These are phyloP conservation scores for Notoglanidium macrostoma DNA, from an alignment of 2,797 vertebrate species.

Conservation along the genomic window DNA sequence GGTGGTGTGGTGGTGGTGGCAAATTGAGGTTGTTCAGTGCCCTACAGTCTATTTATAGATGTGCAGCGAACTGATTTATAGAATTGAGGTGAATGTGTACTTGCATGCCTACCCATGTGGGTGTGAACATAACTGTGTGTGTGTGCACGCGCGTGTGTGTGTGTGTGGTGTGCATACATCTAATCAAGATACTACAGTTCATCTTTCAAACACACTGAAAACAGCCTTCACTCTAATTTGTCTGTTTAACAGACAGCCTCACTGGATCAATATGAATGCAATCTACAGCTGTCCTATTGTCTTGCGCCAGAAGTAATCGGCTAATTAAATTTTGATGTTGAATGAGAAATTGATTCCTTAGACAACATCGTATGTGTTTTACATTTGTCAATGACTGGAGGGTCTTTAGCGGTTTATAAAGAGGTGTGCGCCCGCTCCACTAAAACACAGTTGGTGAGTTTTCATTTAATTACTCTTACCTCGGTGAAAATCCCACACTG, in stretches of 20 bases:
- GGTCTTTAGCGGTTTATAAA: slow-evolving; percentile 46
- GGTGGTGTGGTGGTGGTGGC: slow-evolving; percentile 49
- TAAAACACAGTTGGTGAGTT: slow-evolving; percentile 35
- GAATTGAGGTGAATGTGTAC: slow-evolving; percentile 67
- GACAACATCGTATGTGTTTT: slow-evolving; percentile 45
- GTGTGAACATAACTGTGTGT: slow-evolving; percentile 43
- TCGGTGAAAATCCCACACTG: slow-evolving; percentile 30
- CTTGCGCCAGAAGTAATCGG: slow-evolving; percentile 45
- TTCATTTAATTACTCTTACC: slow-evolving; percentile 53
- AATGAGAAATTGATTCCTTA: slow-evolving; percentile 55
- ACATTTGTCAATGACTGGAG: slow-evolving; percentile 39
- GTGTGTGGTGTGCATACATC: slow-evolving; percentile 42
- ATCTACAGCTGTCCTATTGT: slow-evolving; percentile 47
- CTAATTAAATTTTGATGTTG: slow-evolving; percentile 56
- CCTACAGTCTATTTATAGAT: slow-evolving; percentile 82
- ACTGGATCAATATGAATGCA: slow-evolving; percentile 54
- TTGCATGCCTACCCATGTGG: slow-evolving; percentile 59
- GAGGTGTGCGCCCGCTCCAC: neutral
- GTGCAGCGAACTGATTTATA: slow-evolving; percentile 74
- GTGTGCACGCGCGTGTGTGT: slow-evolving; percentile 25
- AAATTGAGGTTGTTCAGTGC: slow-evolving; percentile 78
- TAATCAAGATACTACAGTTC: slow-evolving; percentile 61
- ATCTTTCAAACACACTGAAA: slow-evolving; percentile 52
- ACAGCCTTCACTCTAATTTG: slow-evolving; percentile 55
- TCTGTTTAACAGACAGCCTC: slow-evolving; percentile 48